A percentile compares a stretch with the other conserved stretches of the same genome.
Evolutionary conservation across 2,888 invertebrate genomes (phyloP).

Genomic region (Drosophila yooni): DNA sequence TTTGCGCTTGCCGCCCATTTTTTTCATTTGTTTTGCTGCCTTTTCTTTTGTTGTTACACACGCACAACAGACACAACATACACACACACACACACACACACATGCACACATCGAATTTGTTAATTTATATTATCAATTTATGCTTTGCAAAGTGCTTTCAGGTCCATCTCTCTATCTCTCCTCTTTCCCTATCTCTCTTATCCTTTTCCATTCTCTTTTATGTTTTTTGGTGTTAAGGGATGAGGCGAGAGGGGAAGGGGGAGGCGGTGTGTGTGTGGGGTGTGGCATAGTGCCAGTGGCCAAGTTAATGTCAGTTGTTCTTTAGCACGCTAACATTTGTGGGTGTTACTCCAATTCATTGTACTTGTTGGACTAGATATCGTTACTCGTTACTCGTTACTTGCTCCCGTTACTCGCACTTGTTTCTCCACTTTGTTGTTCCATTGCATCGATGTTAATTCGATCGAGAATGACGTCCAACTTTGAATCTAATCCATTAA

Average conservation of each 20-base stretch:
- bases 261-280: not conserved
- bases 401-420: not conserved
- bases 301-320: conserved; percentile 56
- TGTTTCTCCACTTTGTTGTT: not conserved
- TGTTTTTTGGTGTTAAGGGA: too few relatives aligned
- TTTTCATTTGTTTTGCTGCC: conserved; percentile 32
- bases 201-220: too few relatives aligned
- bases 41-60: conserved; percentile 49
- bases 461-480: not conserved
- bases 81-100: conserved; percentile 28
- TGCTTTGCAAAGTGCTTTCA: conserved; percentile 73
- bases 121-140: conserved; percentile 80
- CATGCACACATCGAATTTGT: conserved; percentile 63
- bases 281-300: conserved; percentile 16
- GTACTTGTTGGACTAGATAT: conserved; percentile 1
- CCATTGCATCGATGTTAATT: too few relatives aligned
- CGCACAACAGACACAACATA: not conserved
- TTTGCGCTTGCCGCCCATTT: conserved; percentile 27
- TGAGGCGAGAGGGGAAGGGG: not conserved
- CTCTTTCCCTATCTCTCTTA: too few relatives aligned
- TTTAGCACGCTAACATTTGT: conserved; percentile 55
- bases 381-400: not conserved
- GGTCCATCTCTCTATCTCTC: not conserved
- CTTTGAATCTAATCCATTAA: not conserved
- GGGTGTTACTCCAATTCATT: conserved; percentile 45